Percentiles rank a stretch among this genome's conserved stretches.
These are phyloP conservation scores for Latrodectus hesperus DNA, from an alignment of 2,888 invertebrate species.

Conservation along the genomic window DNA sequence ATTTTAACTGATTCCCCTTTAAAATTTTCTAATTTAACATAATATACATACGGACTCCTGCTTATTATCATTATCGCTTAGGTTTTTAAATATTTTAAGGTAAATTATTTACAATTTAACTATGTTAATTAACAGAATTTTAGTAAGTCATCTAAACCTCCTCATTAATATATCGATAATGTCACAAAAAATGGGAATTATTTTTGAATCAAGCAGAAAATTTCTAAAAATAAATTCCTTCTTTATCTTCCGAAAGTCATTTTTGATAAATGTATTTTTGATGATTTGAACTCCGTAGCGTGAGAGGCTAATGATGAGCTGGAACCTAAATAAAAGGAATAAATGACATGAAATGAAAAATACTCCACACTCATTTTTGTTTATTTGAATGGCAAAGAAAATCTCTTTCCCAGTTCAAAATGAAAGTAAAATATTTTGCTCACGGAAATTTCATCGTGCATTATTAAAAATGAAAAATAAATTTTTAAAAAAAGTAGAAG, in stretches of 20 bases:
- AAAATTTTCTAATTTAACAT: too few relatives aligned
- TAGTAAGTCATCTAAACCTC: too few relatives aligned
- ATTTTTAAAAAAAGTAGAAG: slow-evolving; percentile 21
- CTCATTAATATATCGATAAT: too few relatives aligned
- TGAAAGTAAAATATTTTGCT: slow-evolving; percentile 38
- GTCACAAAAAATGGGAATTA: too few relatives aligned
- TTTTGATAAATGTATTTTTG: slow-evolving; percentile 54
- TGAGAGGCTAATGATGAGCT: slow-evolving; percentile 44
- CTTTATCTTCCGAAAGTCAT: slow-evolving; percentile 31
- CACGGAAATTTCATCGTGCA: slow-evolving; percentile 30
- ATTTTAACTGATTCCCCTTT: too few relatives aligned
- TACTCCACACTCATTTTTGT: slow-evolving; percentile 16
- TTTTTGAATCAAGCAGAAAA: too few relatives aligned
- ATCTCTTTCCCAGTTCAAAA: slow-evolving; percentile 7
- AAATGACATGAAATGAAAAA: slow-evolving; percentile 55
- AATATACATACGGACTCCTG: too few relatives aligned
- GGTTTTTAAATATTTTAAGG: too few relatives aligned
- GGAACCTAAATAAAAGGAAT: slow-evolving; percentile 49
- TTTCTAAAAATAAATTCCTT: slow-evolving; percentile 10
- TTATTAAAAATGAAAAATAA: slow-evolving; percentile 10
- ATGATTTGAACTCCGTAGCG: slow-evolving; percentile 43
- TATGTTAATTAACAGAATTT: too few relatives aligned
- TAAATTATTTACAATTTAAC: too few relatives aligned
- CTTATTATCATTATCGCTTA: too few relatives aligned
- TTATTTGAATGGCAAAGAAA: slow-evolving; percentile 51